Conservation (phyloP, 1,140 invertebrate species). For the Phymorhynchus buccinoides region DNA sequence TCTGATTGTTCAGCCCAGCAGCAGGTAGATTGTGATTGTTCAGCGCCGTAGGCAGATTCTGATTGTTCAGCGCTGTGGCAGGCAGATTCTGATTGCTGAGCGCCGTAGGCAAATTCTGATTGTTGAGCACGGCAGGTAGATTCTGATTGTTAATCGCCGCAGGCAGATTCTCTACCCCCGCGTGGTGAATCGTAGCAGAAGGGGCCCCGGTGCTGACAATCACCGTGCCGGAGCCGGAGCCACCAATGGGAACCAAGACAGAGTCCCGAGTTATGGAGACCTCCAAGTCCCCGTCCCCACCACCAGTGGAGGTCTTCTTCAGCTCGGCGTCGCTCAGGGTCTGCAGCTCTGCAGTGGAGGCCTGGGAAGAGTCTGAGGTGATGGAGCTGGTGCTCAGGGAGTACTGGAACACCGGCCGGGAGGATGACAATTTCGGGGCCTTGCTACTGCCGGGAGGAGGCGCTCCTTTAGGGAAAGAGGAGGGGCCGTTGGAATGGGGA, state of each 20-base stretch:
- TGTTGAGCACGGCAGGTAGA: not conserved
- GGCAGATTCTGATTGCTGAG: not conserved
- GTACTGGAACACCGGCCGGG: constrained; percentile 27
- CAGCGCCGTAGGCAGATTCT: not conserved
- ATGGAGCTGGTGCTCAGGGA: constrained; percentile 26
- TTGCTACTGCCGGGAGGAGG: not conserved
- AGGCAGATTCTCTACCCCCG: constrained; percentile 3
- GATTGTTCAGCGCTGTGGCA: no score
- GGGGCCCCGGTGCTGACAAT: not conserved
- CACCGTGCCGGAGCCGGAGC: not conserved
- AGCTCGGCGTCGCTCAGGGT: constrained; percentile 45
- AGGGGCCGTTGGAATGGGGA: not conserved
- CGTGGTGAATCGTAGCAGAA: not conserved
- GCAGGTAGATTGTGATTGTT: no score
- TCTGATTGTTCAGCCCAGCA: no score
- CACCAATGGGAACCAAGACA: not conserved
- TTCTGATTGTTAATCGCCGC: not conserved
- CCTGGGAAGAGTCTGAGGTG: constrained; percentile 39
- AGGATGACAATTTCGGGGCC: no score
- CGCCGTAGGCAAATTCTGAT: not conserved
- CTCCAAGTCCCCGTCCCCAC: not conserved
- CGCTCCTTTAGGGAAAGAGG: not conserved
- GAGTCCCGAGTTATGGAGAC: not conserved
- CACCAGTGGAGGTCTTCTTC: constrained; percentile 25
- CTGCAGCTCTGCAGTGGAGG: constrained; percentile 38